phyloP scores from a whole-genome alignment of 2,797 vertebrate genomes.

The Anguilla pacifica region DNA sequence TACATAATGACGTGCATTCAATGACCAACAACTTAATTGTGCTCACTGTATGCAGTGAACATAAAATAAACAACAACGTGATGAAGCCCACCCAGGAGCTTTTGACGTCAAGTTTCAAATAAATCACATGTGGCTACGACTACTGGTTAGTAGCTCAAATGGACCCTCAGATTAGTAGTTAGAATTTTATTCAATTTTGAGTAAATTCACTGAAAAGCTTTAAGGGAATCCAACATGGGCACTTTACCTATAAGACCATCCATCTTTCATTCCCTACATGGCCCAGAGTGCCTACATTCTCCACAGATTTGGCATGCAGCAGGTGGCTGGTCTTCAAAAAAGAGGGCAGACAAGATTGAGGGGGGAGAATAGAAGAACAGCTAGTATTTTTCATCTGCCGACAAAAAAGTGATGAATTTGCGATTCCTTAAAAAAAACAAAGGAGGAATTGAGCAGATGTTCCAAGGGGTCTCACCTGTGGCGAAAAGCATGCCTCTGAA shows the following conservation, averaged over 20 bases:
- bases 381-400: constrained; percentile 14
- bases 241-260: background rate
- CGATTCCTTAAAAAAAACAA: constrained; percentile 22
- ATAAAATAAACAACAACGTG: background rate
- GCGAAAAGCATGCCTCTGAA: constrained; percentile 8
- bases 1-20: background rate
- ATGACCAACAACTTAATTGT: background rate
- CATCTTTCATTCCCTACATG: background rate
- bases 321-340: constrained; percentile 6
- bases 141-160: background rate
- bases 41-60: background rate
- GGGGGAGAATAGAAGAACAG: background rate
- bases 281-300: background rate
- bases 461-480: constrained; percentile 25
- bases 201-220: background rate
- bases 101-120: background rate
- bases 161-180: background rate
- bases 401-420: constrained; percentile 27
- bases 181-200: background rate
- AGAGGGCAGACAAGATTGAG: constrained; percentile 9
- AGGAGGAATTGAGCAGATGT: constrained; percentile 17
- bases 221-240: background rate
- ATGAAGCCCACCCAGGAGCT: background rate
- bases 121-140: background rate
- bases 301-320: background rate